These are phyloP conservation scores for Caenorhabditis inopinata DNA, from an alignment of 1,140 invertebrate species.

Conservation along the genomic window DNA sequence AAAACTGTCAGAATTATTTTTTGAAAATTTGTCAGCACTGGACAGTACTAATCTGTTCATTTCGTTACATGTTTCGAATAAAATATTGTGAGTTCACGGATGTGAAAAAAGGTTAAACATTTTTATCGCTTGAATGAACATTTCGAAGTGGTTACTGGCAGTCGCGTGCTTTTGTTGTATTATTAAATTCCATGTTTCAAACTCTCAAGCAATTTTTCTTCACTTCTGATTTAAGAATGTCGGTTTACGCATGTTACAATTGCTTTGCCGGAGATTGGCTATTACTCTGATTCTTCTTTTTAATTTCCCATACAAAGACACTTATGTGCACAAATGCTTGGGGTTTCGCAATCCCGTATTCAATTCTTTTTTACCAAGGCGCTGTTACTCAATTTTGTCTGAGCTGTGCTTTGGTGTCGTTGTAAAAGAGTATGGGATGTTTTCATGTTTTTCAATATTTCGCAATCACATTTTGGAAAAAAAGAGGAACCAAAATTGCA, in stretches of 20 bases:
- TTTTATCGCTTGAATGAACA: slow-evolving; percentile 22
- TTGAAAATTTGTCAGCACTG: too few relatives aligned
- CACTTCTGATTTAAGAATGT: too few relatives aligned
- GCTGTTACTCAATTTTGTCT: slow-evolving; percentile 7
- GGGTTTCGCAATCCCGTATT: slow-evolving; percentile 14
- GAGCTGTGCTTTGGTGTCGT: background rate
- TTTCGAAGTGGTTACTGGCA: background rate
- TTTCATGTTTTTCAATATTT: too few relatives aligned
- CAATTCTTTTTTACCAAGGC: background rate
- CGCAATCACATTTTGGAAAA: too few relatives aligned
- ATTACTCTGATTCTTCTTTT: background rate
- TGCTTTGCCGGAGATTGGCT: background rate
- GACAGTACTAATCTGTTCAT: too few relatives aligned
- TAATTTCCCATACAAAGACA: background rate
- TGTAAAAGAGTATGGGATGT: background rate
- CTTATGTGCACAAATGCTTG: background rate
- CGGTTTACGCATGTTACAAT: background rate
- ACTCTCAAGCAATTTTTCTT: background rate
- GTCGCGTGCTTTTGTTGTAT: background rate
- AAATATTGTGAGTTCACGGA: background rate
- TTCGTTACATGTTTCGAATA: too few relatives aligned
- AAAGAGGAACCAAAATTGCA: too few relatives aligned
- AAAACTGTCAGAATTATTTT: background rate
- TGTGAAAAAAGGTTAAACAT: background rate
- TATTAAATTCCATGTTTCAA: slow-evolving; percentile 23